Base-by-base conservation (phyloP, 1,140 invertebrate genomes). In the Zaprionus inermis region DNA sequence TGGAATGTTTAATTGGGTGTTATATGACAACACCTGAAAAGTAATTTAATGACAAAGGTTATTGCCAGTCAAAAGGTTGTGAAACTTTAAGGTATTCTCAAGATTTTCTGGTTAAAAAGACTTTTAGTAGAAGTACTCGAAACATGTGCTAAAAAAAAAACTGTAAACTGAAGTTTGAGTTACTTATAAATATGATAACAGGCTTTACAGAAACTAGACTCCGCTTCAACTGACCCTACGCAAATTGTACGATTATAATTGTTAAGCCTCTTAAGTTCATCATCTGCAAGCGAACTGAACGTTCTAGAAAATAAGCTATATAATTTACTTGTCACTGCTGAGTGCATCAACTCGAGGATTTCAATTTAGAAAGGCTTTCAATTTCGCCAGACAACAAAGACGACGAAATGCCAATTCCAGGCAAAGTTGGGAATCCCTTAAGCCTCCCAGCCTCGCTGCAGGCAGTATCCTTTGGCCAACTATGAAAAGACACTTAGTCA, bases 371-470 rank as follows among this genome's bases (percentile, higher is more conserved):
- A 49, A 49, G 18, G 24, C 20, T 51, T 64, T 64, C 34, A 64
- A 64, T 64, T 64, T 22, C 18, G 44, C 44, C 2, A 49, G 44
- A 18, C 44, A 49, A 49, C 44, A 22, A 49, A 38, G 51, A 41
- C 3, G 46, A 61, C 59, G 34, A 55, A 44, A 28, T 64, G 61
- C 9, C 51, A 54, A 64, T 12, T 16, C 30, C 32, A 16, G 34
- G 16, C 20, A 28, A 28, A 51, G 12, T 36, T 14, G 11, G 12
- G 52, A 66, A 57, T 22, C 14, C 28, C 11, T 57, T 22, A 51
- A 49, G 18, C 9, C 30, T 28, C n/a, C n/a, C n/a, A n/a, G n/a
- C n/a, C n/a, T n/a, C n/a, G n/a, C n/a, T n/a, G n/a, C n/a, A n/a
- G n/a, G n/a, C 10, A 10, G 2, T 44, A 44, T 44, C 38, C 38